Evolutionary conservation across 2,797 vertebrate species (phyloP).

Genomic region (Spea hammondii): DNA sequence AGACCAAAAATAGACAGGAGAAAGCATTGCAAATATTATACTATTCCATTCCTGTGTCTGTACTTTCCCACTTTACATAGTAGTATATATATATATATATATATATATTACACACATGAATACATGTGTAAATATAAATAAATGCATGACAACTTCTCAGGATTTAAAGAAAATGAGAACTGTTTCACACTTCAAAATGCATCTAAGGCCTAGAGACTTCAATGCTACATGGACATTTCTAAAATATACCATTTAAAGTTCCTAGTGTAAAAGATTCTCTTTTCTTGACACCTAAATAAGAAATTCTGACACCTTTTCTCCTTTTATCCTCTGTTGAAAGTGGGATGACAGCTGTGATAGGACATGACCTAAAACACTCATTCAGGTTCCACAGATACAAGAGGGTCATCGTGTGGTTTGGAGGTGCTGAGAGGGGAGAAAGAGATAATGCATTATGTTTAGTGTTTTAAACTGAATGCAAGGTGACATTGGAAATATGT

Average conservation of each 20-base stretch:
- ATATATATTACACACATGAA: too few relatives aligned
- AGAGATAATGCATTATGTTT: constrained; percentile 42
- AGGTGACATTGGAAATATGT: constrained; percentile 43
- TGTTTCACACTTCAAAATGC: constrained; percentile 38
- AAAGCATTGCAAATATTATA: too few relatives aligned
- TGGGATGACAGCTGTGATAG: constrained; percentile 43
- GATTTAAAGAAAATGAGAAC: not conserved
- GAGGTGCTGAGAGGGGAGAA: constrained; percentile 30
- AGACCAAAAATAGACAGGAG: too few relatives aligned
- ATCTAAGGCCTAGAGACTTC: constrained; percentile 25
- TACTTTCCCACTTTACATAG: too few relatives aligned
- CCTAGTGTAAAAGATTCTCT: constrained; percentile 30
- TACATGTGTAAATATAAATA: too few relatives aligned
- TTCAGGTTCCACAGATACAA: constrained; percentile 29
- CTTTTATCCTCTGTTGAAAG: constrained; percentile 33
- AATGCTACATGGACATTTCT: constrained; percentile 29
- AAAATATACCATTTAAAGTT: constrained; percentile 41
- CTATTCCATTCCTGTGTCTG: too few relatives aligned
- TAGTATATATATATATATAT: too few relatives aligned
- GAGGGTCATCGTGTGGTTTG: constrained; percentile 38
- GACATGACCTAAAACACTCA: constrained; percentile 41
- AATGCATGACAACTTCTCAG: too few relatives aligned
- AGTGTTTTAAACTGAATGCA: constrained; percentile 33
- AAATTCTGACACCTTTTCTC: constrained; percentile 43
- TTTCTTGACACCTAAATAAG: constrained; percentile 26